Conservation (phyloP, 2,797 vertebrate genomes). For the Pterois miles region DNA sequence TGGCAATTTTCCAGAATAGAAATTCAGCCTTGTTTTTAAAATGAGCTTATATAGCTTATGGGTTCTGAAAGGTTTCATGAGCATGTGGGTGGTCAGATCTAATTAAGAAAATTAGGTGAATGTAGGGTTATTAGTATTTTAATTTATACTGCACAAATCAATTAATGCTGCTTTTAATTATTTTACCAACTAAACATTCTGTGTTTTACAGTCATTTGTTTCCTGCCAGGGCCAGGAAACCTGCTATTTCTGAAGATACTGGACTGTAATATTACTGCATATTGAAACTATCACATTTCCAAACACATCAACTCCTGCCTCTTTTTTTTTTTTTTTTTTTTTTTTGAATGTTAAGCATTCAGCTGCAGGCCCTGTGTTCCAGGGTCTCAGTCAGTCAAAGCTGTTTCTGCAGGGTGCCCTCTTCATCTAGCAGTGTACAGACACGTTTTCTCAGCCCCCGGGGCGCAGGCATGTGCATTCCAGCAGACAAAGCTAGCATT, state of each 20-base stretch:
- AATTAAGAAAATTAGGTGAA: background rate
- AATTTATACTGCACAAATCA: background rate
- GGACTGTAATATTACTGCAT: background rate
- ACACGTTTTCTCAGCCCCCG: constrained; percentile 84
- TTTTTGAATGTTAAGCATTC: constrained; percentile 24
- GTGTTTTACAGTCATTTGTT: background rate
- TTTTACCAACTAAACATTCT: background rate
- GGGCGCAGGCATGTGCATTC: constrained; percentile 84
- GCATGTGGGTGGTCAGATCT: background rate
- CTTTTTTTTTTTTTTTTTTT: constrained; percentile 1
- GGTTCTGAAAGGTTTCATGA: background rate
- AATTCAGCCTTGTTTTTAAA: background rate
- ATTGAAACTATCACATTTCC: constrained; percentile 10
- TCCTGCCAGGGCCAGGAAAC: background rate
- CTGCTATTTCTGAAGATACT: background rate
- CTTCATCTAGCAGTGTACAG: constrained; percentile 82
- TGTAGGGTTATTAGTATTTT: background rate
- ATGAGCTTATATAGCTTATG: background rate
- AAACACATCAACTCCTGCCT: constrained; percentile 12
- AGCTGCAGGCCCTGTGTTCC: constrained; percentile 46
- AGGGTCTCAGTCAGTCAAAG: constrained; percentile 47
- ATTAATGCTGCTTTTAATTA: background rate
- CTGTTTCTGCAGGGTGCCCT: constrained; percentile 80
- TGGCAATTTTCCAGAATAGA: background rate
- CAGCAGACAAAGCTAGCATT: constrained; percentile 83